Base-by-base conservation (phyloP, 2,888 invertebrate genomes). In the Microdon myrmicae region DNA sequence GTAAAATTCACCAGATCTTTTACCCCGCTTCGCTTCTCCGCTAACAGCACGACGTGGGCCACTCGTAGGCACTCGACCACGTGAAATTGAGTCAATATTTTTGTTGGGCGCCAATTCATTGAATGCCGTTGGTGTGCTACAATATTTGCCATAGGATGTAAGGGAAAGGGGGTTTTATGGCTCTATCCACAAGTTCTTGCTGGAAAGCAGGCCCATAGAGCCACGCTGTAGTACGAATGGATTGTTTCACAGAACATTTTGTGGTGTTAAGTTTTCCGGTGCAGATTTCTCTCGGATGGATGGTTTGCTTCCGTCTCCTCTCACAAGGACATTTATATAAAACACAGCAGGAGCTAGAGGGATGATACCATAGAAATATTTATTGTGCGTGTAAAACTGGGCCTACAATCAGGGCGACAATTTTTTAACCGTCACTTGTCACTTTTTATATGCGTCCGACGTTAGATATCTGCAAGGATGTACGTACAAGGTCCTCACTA, bases 211-310 rank as follows among this genome's bases (percentile, higher is more conserved):
- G n/a, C n/a, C n/a, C n/a, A n/a, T n/a, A n/a, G n/a, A 37, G 58
- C 64, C 64, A 58, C 56, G 51, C 51, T 43, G 64, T n/a, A 37
- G 58, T 51, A 56, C 51, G 49, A 64, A 47, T 45, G 64, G 51
- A 64, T 64, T 58, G 64, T 58, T 53, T 64, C 58, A 53, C 38
- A 43, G 23, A 64, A 58, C 51, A 64, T 58, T 47, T 51, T 28
- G 47, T 58, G 64, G 51, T 43, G 41, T 64, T 43, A 64, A 64
- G 58, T 58, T 64, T 64, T 58, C 43, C 47, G 51, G 45, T 64
- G 53, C 58, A 53, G 53, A 58, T 64, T 51, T 58, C 37, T 47
- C 56, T 34, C 32, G 53, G 53, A 17, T 17, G 47, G 43, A 49
- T 26, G 26, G 32, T n/a, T 38, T 45, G 28, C n/a, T n/a, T n/a